These are phyloP conservation scores for Minunthozetes semirufus DNA, from an alignment of 2,888 invertebrate genomes.

Conservation along the genomic window DNA sequence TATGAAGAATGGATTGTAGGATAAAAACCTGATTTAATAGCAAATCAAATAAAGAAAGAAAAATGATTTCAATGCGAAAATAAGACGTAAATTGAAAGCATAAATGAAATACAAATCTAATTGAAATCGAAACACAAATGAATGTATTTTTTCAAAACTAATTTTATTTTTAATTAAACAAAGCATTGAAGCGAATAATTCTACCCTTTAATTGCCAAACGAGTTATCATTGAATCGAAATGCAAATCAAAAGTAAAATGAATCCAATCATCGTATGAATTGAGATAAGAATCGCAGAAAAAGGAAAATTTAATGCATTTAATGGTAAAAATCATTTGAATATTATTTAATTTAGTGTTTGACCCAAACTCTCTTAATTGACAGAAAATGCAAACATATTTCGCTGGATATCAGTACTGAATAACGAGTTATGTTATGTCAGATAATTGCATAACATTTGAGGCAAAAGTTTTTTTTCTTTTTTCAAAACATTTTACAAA, in stretches of 20 bases:
- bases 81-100: not conserved
- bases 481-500: not conserved
- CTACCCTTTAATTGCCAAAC: not conserved
- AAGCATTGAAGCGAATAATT: not conserved
- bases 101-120: not conserved
- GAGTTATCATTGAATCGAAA: not conserved
- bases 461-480: too few relatives aligned
- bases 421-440: not conserved
- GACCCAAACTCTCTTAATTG: slow-evolving; percentile 13
- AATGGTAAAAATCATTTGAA: not conserved
- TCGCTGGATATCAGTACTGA: not conserved
- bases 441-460: not conserved
- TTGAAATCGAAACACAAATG: not conserved
- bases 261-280: not conserved
- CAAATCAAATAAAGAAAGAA: too few relatives aligned
- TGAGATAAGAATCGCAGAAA: too few relatives aligned
- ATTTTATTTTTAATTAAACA: not conserved
- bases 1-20: not conserved
- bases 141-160: not conserved
- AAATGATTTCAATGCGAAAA: not conserved
- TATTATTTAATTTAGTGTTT: not conserved
- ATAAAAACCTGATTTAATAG: not conserved
- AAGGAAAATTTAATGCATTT: not conserved
- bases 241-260: not conserved
- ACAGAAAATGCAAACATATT: not conserved